Evolutionary conservation across 2,113 vertebrate genomes (phyloP).

Genomic region (Rafetus swinhoei): DNA sequence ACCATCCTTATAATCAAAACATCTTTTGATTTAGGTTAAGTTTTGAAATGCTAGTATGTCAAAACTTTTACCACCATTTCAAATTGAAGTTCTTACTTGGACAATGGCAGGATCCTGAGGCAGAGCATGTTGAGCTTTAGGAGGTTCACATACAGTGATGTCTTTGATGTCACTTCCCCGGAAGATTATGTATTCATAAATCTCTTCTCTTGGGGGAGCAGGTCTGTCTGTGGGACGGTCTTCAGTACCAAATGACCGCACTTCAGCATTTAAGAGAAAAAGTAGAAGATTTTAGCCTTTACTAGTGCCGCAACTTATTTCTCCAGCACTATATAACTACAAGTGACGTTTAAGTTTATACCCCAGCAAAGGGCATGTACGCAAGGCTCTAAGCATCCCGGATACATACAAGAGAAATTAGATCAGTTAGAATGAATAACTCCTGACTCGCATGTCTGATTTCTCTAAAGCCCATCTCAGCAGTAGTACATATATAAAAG

Average conservation of each 20-base stretch:
- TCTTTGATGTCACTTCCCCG: slow-evolving; percentile 97
- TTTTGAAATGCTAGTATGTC: neutral
- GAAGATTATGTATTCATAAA: slow-evolving; percentile 98
- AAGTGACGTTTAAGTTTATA: neutral
- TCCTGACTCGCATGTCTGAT: neutral
- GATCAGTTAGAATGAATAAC: neutral
- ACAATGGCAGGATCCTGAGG: slow-evolving; percentile 96
- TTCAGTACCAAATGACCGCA: slow-evolving; percentile 95
- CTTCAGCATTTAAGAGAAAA: slow-evolving; percentile 68
- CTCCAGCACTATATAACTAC: rapidly evolving
- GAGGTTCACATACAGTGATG: slow-evolving; percentile 92
- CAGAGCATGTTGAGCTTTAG: slow-evolving; percentile 89
- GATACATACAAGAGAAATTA: neutral
- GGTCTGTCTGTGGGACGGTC: slow-evolving; percentile 93
- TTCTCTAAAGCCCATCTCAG: slow-evolving; percentile 29
- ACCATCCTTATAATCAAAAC: neutral
- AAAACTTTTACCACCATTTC: neutral
- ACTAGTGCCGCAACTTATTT: neutral
- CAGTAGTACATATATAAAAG: slow-evolving; percentile 18
- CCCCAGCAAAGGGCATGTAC: neutral
- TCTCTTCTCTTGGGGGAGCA: slow-evolving; percentile 90
- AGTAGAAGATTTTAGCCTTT: neutral
- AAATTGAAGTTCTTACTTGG: slow-evolving; percentile 81
- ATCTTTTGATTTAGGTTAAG: neutral
- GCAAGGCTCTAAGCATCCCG: neutral